Percentiles rank a stretch among this genome's conserved stretches.
Evolutionary conservation across 2,113 vertebrate genomes (phyloP).

Genomic region (Formicarius rufipectus): DNA sequence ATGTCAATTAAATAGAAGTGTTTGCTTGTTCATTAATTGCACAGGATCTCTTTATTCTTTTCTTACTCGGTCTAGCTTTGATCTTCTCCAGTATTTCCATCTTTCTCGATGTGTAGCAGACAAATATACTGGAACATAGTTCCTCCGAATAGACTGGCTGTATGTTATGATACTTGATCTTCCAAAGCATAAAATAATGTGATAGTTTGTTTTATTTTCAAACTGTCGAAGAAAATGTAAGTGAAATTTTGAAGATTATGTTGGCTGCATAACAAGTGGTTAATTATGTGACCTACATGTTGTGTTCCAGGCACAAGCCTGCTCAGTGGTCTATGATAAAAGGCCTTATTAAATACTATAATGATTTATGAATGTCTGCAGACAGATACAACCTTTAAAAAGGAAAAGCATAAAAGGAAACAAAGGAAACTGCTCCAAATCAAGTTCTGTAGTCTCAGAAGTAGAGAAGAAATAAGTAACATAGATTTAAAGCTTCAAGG

Average conservation of each 20-base stretch:
- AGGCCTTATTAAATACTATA: conserved; percentile 44
- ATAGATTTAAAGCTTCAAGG: background rate
- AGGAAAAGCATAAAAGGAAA: background rate
- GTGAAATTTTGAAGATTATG: background rate
- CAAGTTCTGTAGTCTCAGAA: background rate
- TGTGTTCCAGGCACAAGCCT: background rate
- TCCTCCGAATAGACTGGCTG: background rate
- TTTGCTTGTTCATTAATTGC: background rate
- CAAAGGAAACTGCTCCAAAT: background rate
- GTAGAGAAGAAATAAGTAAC: background rate
- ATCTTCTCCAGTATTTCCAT: background rate
- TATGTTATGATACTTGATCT: background rate
- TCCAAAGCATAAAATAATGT: background rate
- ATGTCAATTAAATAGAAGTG: background rate
- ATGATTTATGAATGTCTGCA: background rate
- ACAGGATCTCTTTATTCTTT: background rate
- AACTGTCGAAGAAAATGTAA: background rate
- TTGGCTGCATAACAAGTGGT: conserved; percentile 3
- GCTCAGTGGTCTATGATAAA: conserved; percentile 52
- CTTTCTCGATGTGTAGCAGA: background rate
- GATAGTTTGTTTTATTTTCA: background rate
- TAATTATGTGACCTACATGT: conserved; percentile 60
- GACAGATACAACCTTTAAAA: conserved; percentile 3
- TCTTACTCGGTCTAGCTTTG: background rate
- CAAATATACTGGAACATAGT: background rate